Evolutionary conservation across 2,888 invertebrate genomes (phyloP), one percentile per base, ranked within the genome.

Genomic region (Ariolimax columbianus): DNA sequence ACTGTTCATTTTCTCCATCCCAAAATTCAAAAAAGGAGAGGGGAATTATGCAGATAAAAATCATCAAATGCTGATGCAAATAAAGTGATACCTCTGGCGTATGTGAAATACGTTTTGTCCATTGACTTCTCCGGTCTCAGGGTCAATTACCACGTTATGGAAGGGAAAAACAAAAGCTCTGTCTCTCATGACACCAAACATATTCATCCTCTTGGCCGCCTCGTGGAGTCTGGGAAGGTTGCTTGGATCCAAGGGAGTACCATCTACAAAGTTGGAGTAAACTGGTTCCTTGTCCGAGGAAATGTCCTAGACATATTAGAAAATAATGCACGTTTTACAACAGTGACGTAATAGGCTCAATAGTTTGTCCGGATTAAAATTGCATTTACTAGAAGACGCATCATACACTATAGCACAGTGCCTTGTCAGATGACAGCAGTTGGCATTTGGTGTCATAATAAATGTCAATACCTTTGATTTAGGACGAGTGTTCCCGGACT

Each of bases 51-150:
- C 11, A 33, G 19, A 77, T 51, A 78, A n/a, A 78, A 19, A 78
- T 55, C 36, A 43, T 17, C 7, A 40, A 40, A n/a, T n/a, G n/a
- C n/a, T n/a, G n/a, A n/a, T n/a, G n/a, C n/a, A n/a, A n/a, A n/a
- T 47, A 9, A 47, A 47, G 6, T 47, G 47, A 51, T 84, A 84
- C 84, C 73, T 70, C 73, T 84, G 84, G n/a, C 79, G 80, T 43
- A 79, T 30, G 51, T 84, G 84, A n/a, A 80, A 23, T 2, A 84
- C n/a, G 55, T 84, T 84, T 38, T 84, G 84, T 19, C 84, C 84
- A 30, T 70, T 80, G 63, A 84, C 84, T 73, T 84, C 84, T 33
- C 84, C 84, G 9, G 79, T 84, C 70, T 59, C 84, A 26, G 84
- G 43, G 63, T 84, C 84, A 38, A 79, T 72, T 14, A 80, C 36